Evolutionary conservation across 2,113 vertebrate species (phyloP).

Genomic region (Tricholaema leucomelas): DNA sequence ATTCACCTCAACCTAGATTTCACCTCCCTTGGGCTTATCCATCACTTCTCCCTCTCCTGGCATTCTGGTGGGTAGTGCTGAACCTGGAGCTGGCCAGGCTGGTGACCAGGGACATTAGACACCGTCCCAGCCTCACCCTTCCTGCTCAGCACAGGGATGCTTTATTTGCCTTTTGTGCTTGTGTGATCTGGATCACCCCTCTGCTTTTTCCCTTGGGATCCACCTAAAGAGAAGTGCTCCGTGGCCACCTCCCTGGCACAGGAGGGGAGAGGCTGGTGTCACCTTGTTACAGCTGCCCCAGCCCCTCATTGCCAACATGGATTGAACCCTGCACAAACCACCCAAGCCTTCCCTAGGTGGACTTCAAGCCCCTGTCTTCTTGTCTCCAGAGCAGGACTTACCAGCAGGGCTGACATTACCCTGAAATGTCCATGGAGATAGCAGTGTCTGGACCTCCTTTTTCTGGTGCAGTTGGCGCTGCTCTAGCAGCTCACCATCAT

Average conservation of each 20-base stretch:
- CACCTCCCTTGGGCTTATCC: neutral
- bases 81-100: neutral
- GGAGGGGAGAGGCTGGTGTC: neutral
- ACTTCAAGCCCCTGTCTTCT: neutral
- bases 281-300: neutral
- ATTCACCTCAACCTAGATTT: neutral
- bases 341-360: neutral
- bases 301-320: accelerated
- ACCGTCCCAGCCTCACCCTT: neutral
- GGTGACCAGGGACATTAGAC: accelerated
- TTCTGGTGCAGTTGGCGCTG: neutral
- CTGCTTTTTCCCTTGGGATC: neutral
- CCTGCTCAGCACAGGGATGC: neutral
- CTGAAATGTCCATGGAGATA: neutral
- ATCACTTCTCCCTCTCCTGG: neutral
- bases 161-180: neutral
- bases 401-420: neutral
- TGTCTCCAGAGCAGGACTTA: neutral
- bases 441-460: neutral
- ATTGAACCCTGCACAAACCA: neutral
- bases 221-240: neutral
- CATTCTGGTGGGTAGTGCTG: neutral
- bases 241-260: accelerated
- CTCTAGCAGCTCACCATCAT: neutral
- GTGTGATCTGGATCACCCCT: neutral